phyloP scores from a whole-genome alignment of 1,140 invertebrate genomes.

The Sycobia sp. region DNA sequence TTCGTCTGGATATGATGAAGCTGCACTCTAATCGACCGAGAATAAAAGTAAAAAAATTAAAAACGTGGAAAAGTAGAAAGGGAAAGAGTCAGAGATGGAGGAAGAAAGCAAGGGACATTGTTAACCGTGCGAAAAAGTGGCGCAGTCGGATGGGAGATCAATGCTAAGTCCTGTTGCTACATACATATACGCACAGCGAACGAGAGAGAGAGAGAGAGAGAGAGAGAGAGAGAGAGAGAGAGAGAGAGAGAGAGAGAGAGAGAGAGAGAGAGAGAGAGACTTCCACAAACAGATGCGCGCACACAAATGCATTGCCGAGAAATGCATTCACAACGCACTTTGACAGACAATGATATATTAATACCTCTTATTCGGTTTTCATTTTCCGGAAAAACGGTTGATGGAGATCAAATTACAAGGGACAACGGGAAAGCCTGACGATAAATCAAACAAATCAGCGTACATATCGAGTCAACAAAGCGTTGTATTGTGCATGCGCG shows the following conservation, averaged over 20 bases:
- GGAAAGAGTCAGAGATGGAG: conserved; percentile 7
- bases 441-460: conserved; percentile 47
- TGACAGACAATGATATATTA: conserved; percentile 58
- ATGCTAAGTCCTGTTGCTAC: conserved; percentile 51
- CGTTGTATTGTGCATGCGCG: neutral
- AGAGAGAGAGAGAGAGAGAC: too few relatives aligned
- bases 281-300: too few relatives aligned
- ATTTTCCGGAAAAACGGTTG: conserved; percentile 61
- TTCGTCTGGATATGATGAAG: conserved; percentile 26
- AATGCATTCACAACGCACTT: conserved; percentile 34
- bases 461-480: conserved; percentile 3
- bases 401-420: conserved; percentile 58
- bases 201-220: too few relatives aligned
- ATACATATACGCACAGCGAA: too few relatives aligned
- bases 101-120: neutral
- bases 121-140: conserved; percentile 5
- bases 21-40: conserved; percentile 52
- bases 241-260: too few relatives aligned
- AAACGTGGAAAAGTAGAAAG: conserved; percentile 31
- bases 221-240: too few relatives aligned
- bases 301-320: conserved; percentile 24
- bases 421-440: conserved; percentile 48
- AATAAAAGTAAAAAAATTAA: conserved; percentile 45
- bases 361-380: conserved; percentile 59
- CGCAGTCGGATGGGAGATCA: conserved; percentile 52